phyloP scores from a whole-genome alignment of 2,888 invertebrate species.

The Pachydiplax longipennis region DNA sequence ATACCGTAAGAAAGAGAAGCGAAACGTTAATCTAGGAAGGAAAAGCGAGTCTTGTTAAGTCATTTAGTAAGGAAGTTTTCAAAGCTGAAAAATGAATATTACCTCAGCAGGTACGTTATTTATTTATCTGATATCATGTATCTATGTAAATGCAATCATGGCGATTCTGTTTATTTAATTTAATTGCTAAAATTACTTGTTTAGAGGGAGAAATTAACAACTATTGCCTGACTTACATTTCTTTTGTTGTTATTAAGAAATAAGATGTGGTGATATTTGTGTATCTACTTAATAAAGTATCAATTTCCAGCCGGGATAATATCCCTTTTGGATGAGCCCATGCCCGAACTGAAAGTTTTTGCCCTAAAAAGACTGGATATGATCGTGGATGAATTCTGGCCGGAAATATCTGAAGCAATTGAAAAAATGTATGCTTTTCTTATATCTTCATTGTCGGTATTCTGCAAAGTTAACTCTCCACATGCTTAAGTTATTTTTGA shows the following conservation, averaged over 20 bases:
- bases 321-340: conserved; percentile 92
- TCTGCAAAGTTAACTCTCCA: not conserved
- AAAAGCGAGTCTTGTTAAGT: too few species aligned
- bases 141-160: conserved; percentile 43
- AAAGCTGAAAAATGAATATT: conserved; percentile 62
- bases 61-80: conserved; percentile 46
- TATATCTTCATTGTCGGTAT: not conserved
- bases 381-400: conserved; percentile 98
- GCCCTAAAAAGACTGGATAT: conserved; percentile 90
- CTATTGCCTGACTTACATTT: not conserved
- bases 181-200: not conserved
- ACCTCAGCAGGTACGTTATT: conserved; percentile 62
- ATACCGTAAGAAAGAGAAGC: too few species aligned
- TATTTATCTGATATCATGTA: conserved; percentile 31
- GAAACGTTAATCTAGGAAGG: too few species aligned
- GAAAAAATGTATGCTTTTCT: conserved; percentile 80
- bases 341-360: conserved; percentile 91
- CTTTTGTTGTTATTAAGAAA: not conserved
- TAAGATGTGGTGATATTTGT: not conserved
- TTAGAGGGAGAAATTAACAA: not conserved
- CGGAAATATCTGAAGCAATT: conserved; percentile 97
- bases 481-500: not conserved
- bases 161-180: conserved; percentile 39
- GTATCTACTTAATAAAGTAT: not conserved
- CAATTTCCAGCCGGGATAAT: conserved; percentile 82